Evolutionary conservation across 2,113 vertebrate species (phyloP).

Genomic region (Xyrauchen texanus): DNA sequence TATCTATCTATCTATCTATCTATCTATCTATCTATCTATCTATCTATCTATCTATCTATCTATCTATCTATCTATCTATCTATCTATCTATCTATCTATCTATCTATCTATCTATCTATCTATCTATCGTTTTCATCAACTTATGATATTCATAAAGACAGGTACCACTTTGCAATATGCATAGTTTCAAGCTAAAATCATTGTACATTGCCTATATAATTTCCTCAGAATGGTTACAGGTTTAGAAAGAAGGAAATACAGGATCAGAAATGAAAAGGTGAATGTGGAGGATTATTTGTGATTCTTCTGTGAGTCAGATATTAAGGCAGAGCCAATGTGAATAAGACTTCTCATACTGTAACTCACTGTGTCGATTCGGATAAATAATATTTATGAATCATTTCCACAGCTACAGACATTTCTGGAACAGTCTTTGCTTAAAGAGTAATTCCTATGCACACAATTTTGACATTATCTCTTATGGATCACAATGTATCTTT

Average conservation of each 20-base stretch:
- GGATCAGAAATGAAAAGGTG: neutral
- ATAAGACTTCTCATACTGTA: neutral
- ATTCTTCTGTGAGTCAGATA: conserved; percentile 22
- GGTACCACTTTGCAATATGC: too few species aligned
- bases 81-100: neutral
- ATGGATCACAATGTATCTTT: too few species aligned
- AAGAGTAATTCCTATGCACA: neutral
- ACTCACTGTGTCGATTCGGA: conserved; percentile 1
- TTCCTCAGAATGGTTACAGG: too few species aligned
- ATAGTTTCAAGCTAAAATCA: too few species aligned
- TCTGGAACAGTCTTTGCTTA: neutral
- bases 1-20: neutral
- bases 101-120: neutral
- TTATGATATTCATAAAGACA: too few species aligned
- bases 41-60: too few species aligned
- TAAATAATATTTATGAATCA: conserved; percentile 12
- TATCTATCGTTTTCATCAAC: neutral
- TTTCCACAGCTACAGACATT: neutral
- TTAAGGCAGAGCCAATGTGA: neutral
- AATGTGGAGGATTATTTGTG: neutral
- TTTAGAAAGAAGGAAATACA: too few species aligned
- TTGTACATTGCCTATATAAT: too few species aligned
- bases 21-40: conserved; percentile 3
- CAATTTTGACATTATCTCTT: neutral
- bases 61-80: too few species aligned